These are phyloP conservation scores for Sminthopsis crassicaudata DNA, from an alignment of 2,113 vertebrate genomes.

Conservation along the genomic window DNA sequence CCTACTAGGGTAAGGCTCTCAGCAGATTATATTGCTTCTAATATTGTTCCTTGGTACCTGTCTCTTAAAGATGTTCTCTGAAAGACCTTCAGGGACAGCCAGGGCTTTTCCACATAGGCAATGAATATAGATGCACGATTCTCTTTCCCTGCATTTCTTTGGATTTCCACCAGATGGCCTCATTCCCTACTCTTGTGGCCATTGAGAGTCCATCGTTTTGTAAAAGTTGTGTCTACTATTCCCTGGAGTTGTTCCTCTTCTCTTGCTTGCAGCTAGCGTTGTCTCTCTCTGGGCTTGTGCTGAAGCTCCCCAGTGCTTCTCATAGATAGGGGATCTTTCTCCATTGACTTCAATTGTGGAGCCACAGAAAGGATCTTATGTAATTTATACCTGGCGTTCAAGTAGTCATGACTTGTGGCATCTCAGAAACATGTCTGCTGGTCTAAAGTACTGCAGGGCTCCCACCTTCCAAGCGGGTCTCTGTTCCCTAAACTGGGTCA, in stretches of 20 bases:
- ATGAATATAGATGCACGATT: not conserved
- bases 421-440: not conserved
- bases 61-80: not conserved
- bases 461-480: not conserved
- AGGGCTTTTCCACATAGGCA: too few species aligned
- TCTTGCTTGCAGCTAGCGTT: not conserved
- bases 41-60: too few species aligned
- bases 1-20: not conserved
- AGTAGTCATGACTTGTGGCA: not conserved
- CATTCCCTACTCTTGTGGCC: too few species aligned
- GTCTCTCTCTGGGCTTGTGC: not conserved
- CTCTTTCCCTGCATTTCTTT: not conserved
- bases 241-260: too few species aligned
- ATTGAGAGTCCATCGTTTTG: too few species aligned
- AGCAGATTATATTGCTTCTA: not conserved
- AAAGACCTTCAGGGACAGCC: not conserved
- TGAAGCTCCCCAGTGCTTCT: not conserved
- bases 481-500: not conserved
- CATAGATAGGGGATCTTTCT: not conserved
- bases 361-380: not conserved
- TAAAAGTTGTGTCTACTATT: too few species aligned
- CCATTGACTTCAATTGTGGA: not conserved
- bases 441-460: not conserved
- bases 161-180: not conserved
- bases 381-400: not conserved